These are phyloP conservation scores for Listronotus oregonensis DNA, from an alignment of 1,140 invertebrate species.

Conservation along the genomic window DNA sequence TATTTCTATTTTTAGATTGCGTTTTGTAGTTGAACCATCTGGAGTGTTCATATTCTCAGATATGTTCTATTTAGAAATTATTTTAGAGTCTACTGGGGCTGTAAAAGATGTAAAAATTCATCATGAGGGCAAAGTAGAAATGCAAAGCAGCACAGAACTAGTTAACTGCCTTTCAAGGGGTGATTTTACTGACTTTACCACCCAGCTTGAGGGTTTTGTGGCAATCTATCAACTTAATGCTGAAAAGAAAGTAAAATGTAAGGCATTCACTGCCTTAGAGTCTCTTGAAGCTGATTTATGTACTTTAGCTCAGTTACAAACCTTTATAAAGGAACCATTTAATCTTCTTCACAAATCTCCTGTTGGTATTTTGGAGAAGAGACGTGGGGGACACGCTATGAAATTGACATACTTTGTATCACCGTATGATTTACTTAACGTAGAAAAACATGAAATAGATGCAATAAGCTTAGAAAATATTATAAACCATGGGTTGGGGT, in stretches of 20 bases:
- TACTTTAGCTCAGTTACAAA: constrained; percentile 76
- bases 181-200: constrained; percentile 91
- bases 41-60: constrained; percentile 90
- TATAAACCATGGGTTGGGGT: constrained; percentile 74
- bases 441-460: constrained; percentile 72
- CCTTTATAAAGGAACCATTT: constrained; percentile 82
- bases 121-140: constrained; percentile 76
- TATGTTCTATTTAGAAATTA: constrained; percentile 95
- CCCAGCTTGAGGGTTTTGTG: constrained; percentile 85
- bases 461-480: constrained; percentile 76
- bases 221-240: constrained; percentile 93
- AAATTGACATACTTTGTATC: constrained; percentile 93
- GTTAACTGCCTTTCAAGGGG: constrained; percentile 77
- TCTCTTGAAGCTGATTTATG: constrained; percentile 91
- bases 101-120: constrained; percentile 93
- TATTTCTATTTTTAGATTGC: constrained; percentile 63
- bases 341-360: constrained; percentile 88
- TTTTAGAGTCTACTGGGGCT: constrained; percentile 70
- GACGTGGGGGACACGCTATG: constrained; percentile 86
- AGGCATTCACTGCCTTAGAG: constrained; percentile 89
- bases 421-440: constrained; percentile 89
- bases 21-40: constrained; percentile 73
- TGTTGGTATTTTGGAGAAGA: constrained; percentile 79
- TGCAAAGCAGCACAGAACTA: constrained; percentile 85
- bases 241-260: constrained; percentile 92